Percentiles rank a stretch among this genome's conserved stretches.
phyloP scores from a whole-genome alignment of 2,113 vertebrate genomes.

The Centropus unirufus region DNA sequence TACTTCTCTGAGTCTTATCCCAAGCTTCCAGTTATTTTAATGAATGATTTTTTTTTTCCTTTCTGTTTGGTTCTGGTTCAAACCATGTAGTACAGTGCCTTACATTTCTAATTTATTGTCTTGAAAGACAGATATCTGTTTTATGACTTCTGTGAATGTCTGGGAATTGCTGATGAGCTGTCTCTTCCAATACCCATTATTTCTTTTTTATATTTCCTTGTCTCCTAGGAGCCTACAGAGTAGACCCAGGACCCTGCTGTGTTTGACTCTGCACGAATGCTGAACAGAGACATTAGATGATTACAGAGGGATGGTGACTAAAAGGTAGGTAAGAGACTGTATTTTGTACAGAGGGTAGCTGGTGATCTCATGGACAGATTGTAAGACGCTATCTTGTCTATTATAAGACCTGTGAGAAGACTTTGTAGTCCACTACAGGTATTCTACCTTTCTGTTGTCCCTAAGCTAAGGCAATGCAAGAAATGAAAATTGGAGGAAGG shows the following conservation, averaged over 20 bases:
- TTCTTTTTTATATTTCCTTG: background rate
- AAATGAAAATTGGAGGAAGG: background rate
- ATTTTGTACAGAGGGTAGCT: background rate
- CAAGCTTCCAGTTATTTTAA: background rate
- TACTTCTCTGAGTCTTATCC: background rate
- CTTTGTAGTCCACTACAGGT: background rate
- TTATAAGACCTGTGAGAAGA: background rate
- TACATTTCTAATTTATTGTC: slow-evolving; percentile 6
- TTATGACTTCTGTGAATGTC: background rate
- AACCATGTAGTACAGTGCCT: background rate
- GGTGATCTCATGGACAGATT: background rate
- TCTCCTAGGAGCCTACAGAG: slow-evolving; percentile 5
- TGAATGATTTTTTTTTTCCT: background rate
- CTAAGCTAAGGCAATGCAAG: background rate
- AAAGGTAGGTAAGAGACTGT: slow-evolving; percentile 26
- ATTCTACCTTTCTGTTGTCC: background rate
- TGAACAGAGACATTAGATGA: background rate
- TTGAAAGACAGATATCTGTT: background rate
- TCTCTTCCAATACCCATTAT: background rate
- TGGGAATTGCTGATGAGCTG: slow-evolving; percentile 34
- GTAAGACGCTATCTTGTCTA: background rate
- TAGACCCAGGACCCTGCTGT: background rate
- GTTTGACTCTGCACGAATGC: background rate
- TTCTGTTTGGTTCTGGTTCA: background rate
- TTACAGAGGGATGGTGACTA: slow-evolving; percentile 50